Base-by-base conservation (phyloP, 2,888 invertebrate species). In the Luffia ferchaultella region DNA sequence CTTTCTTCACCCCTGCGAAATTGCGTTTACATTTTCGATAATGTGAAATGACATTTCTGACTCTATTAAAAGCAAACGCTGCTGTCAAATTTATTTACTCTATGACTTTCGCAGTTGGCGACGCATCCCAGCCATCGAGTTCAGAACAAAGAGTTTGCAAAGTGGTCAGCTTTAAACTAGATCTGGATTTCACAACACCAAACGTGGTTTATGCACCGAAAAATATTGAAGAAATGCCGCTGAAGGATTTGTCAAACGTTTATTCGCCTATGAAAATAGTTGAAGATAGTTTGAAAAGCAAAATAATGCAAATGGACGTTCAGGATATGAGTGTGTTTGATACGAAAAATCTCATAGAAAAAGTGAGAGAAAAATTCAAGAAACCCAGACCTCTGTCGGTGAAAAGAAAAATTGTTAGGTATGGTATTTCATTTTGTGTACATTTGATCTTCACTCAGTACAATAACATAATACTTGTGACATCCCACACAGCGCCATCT, bases 341-440 rank as follows among this genome's bases (percentile, higher is more conserved):
- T 7, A 56, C 57, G 0, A 46, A 53, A 0, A 40, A 47, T 7
- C 20, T 68, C 0, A 46, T 74, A 0, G 63, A 63, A 0, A 57
- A 57, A 0, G 51, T 78, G 17, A 58, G 66, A 2, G 52, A 51
- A 1, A 67, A 54, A 42, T 66, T 76, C 1, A 63, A 52, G 2
- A 74, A 67, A 20, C 82, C 82, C 0, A 62, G 67, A 16, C 82
- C 82, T 1, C 48, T 77, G 53, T 55, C 64, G n/a, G 67, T 56
- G 5, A 78, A 76, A 52, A 69, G 58, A 54, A 69, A 60, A 18
- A 70, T 79, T 52, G 60, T 78, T 0, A 62, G 71, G 80, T 82
- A 46, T 71, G n/a, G 7, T 18, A 18, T 45, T 3, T 12, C 2
- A n/a, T n/a, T n/a, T n/a, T n/a, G n/a, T n/a, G n/a, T n/a, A n/a